phyloP scores from a whole-genome alignment of 2,888 invertebrate species.

The Dascillus cervinus region DNA sequence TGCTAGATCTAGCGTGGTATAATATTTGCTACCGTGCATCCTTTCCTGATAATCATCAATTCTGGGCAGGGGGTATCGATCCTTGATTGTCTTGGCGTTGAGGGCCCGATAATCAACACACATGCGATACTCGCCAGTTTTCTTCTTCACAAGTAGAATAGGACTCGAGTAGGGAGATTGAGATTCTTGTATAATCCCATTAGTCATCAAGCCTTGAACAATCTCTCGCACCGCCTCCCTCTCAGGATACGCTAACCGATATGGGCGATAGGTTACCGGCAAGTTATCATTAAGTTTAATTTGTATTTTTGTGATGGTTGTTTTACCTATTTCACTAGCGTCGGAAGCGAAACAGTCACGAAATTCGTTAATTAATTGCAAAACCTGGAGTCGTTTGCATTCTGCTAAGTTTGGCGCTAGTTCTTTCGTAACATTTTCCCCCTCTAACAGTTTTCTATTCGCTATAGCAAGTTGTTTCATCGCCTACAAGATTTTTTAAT shows the following conservation, averaged over 20 bases:
- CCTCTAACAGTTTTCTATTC: too few relatives aligned
- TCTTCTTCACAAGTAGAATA: conserved; percentile 16
- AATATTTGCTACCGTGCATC: conserved; percentile 20
- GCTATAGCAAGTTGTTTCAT: too few relatives aligned
- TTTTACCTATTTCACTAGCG: conserved; percentile 2
- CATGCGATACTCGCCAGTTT: conserved; percentile 14
- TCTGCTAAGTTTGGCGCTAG: too few relatives aligned
- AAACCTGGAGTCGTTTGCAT: too few relatives aligned
- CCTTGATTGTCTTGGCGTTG: conserved; percentile 23
- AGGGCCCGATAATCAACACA: conserved; percentile 22
- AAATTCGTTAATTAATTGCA: too few relatives aligned
- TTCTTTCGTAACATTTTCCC: too few relatives aligned
- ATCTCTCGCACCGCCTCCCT: conserved; percentile 9
- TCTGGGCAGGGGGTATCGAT: conserved; percentile 24
- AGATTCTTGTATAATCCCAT: conserved; percentile 11
- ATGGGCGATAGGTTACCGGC: conserved; percentile 1
- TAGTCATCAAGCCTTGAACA: conserved; percentile 6
- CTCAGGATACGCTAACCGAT: conserved; percentile 11
- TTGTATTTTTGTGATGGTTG: too few relatives aligned
- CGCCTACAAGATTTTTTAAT: too few relatives aligned
- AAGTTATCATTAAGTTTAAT: background rate
- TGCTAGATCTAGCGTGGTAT: conserved; percentile 22
- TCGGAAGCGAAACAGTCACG: conserved; percentile 1
- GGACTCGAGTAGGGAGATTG: conserved; percentile 15
- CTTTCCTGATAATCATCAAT: conserved; percentile 24